Conservation (phyloP, 2,113 vertebrate species). For the Myotis lucifugus region DNA sequence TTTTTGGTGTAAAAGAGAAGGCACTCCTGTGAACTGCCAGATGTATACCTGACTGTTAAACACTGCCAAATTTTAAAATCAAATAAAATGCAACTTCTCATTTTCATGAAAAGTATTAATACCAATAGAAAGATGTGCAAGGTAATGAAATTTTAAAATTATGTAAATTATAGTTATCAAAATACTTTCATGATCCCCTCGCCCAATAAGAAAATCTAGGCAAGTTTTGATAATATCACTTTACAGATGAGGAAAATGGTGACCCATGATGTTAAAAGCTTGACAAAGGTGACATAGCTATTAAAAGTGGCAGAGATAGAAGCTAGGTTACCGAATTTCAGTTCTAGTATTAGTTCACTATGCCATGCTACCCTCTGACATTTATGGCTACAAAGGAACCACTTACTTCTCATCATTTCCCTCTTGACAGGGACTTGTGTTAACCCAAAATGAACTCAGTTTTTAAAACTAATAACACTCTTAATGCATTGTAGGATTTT, state of each 20-base stretch:
- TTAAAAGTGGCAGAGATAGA: neutral
- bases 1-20: slow-evolving; percentile 67
- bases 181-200: neutral
- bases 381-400: neutral
- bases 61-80: slow-evolving; percentile 59
- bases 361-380: neutral
- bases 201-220: neutral
- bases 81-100: slow-evolving; percentile 24
- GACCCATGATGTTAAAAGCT: neutral
- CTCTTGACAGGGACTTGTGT: slow-evolving; percentile 31
- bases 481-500: slow-evolving; percentile 51
- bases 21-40: slow-evolving; percentile 55
- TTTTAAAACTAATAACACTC: slow-evolving; percentile 59
- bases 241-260: neutral
- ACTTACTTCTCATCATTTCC: neutral
- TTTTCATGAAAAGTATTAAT: slow-evolving; percentile 26
- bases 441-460: slow-evolving; percentile 64
- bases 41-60: slow-evolving; percentile 67
- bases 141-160: slow-evolving; percentile 38
- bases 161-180: neutral
- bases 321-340: neutral
- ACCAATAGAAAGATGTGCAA: neutral
- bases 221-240: neutral
- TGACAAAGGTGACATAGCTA: neutral
- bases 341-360: neutral